Conservation (phyloP, 2,888 invertebrate species). For the Sceliomorpha sp. region DNA sequence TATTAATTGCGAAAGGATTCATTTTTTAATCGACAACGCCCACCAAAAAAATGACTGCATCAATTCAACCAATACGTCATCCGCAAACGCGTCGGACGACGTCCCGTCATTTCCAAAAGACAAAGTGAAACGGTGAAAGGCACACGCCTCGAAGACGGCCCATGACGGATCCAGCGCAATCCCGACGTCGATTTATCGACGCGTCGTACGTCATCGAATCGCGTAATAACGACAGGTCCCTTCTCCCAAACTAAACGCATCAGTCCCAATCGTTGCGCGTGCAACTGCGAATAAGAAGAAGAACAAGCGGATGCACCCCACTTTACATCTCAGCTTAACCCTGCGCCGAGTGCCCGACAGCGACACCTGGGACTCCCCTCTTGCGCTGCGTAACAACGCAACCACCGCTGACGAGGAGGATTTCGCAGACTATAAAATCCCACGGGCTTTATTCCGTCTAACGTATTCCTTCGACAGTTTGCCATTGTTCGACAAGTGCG, state of each 20-base stretch:
- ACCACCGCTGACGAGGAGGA: conserved; percentile 20
- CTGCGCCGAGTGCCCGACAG: conserved; percentile 34
- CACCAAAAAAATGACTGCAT: too few species aligned
- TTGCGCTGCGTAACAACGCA: conserved; percentile 2
- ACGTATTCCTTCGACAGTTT: conserved; percentile 51
- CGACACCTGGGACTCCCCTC: conserved; percentile 34
- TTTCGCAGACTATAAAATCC: conserved; percentile 50
- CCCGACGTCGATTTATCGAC: conserved; percentile 12
- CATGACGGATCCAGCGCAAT: conserved; percentile 43
- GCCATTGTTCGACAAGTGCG: conserved; percentile 39
- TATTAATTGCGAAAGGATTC: too few species aligned
- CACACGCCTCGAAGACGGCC: conserved; percentile 48
- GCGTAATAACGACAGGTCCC: conserved; percentile 25
- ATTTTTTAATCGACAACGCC: too few species aligned
- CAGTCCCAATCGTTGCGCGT: conserved; percentile 21
- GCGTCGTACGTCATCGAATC: conserved; percentile 24
- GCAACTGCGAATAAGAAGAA: conserved; percentile 29
- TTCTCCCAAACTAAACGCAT: conserved; percentile 2
- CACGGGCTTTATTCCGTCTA: conserved; percentile 48
- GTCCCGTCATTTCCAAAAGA: conserved; percentile 22
- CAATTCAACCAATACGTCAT: too few species aligned
- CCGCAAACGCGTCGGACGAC: conserved; percentile 5
- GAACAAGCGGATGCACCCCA: conserved; percentile 57
- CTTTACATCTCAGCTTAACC: conserved; percentile 48
- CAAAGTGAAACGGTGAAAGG: conserved; percentile 52